Evolutionary conservation across 2,888 invertebrate species (phyloP).

Genomic region (Thereva nobilitata): DNA sequence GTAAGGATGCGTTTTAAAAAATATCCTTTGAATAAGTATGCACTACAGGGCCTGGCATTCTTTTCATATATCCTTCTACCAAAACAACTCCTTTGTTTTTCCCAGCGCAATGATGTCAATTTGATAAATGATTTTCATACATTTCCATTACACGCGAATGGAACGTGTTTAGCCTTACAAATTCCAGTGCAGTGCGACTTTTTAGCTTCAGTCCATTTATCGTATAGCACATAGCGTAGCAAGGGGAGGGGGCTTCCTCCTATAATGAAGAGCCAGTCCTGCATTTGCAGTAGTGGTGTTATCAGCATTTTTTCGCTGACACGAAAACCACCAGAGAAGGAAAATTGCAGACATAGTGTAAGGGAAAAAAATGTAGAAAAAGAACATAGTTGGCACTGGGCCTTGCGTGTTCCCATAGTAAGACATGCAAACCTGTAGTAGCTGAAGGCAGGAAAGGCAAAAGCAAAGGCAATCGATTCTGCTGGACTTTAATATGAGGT

Average conservation of each 20-base stretch:
- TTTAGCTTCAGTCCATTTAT: no score
- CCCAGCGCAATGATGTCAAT: no score
- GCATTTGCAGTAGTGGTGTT: slow-evolving; percentile 11
- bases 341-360: no score
- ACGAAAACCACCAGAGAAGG: not conserved
- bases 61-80: not conserved
- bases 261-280: slow-evolving; percentile 1
- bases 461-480: not conserved
- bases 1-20: slow-evolving; percentile 58
- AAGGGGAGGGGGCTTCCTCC: no score
- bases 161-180: no score
- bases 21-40: not conserved
- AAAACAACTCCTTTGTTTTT: not conserved
- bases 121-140: no score
- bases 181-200: no score
- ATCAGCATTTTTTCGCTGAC: slow-evolving; percentile 4
- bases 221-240: no score
- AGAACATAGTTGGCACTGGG: not conserved
- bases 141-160: no score
- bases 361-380: no score
- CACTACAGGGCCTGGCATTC: no score
- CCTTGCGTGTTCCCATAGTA: slow-evolving; percentile 3
- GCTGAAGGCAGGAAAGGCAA: no score
- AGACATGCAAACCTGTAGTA: slow-evolving; percentile 9
- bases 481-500: not conserved